Evolutionary conservation across 2,113 vertebrate genomes (phyloP), one percentile per base, ranked within the genome.

Genomic region (Ginglymostoma cirratum): DNA sequence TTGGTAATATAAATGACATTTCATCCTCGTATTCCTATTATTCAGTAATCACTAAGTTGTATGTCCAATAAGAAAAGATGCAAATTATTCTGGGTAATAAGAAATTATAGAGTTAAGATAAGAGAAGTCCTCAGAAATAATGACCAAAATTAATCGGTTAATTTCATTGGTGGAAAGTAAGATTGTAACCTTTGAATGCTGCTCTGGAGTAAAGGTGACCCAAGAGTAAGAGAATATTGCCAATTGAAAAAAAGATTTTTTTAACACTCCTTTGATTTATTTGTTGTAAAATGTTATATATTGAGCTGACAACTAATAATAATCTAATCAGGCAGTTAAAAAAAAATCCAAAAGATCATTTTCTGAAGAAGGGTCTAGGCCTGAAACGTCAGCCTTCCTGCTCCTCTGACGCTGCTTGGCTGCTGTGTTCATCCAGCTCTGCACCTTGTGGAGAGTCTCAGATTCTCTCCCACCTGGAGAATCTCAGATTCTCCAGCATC

Each of bases 1-100:
- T 99, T 97, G 97, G 61, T 34, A 14, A 48, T 67, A 15, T 34
- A 93, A 19, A 38, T n/a, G 66, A 66, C 6, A 38, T 94, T 94
- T 76, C 72, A 42, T 42, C 4, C 52, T 86, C n/a, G 12, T 45
- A 27, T 24, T 4, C 45, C 2, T 78, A 55, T 48, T 24, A 61
- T 55, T 90, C 10, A 38, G 34, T 61, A 34, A 87, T 65, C 3
- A 55, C 21, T 95, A 72, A 27, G 19, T 45, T 94, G 30, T 55
- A 86, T 65, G 34, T 96, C 5, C 78, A 66, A 67, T 23, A n/a
- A n/a, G n/a, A 34, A 70, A 55, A 61, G n/a, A 83, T 4, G 0
- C n/a, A 17, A 38, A 38, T 83, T 12, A 83, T 80, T 80, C 14
- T 15, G 10, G 15, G n/a, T 83, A 19, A 42, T 83, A 38, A 83